phyloP scores from a whole-genome alignment of 2,888 invertebrate genomes.

The Rotaria sp. region DNA sequence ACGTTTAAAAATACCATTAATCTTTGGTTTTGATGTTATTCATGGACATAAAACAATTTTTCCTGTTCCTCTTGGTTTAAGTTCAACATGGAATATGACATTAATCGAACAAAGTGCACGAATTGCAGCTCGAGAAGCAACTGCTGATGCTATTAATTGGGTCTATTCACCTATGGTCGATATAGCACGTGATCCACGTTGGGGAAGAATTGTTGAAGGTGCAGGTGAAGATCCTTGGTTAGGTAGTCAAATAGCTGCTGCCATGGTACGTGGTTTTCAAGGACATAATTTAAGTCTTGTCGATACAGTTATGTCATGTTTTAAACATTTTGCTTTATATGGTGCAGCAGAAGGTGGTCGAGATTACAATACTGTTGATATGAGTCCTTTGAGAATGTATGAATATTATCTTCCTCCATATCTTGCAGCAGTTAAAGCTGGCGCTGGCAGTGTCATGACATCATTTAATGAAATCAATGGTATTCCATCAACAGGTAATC shows the following conservation, averaged over 20 bases:
- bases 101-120: conserved; percentile 31
- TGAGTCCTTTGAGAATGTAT: conserved; percentile 19
- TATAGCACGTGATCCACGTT: conserved; percentile 33
- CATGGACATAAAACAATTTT: conserved; percentile 37
- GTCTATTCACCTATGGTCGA: conserved; percentile 36
- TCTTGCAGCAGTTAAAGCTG: conserved; percentile 25
- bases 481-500: neutral
- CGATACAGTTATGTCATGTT: conserved; percentile 33
- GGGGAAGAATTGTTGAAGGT: conserved; percentile 34
- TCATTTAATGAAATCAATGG: conserved; percentile 35
- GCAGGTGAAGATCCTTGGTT: conserved; percentile 34
- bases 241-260: conserved; percentile 30
- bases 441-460: conserved; percentile 31
- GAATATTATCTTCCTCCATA: conserved; percentile 31
- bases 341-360: conserved; percentile 34
- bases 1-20: conserved; percentile 32
- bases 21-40: conserved; percentile 33
- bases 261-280: conserved; percentile 34
- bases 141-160: conserved; percentile 31
- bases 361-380: conserved; percentile 36
- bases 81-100: conserved; percentile 29
- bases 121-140: conserved; percentile 35
- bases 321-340: conserved; percentile 35
- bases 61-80: conserved; percentile 30
- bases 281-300: neutral